Evolutionary conservation across 92 coral and sea anemone genomes (phyloP), one percentile per base, ranked within the genome.

Genomic region (Meandrina meandrites): DNA sequence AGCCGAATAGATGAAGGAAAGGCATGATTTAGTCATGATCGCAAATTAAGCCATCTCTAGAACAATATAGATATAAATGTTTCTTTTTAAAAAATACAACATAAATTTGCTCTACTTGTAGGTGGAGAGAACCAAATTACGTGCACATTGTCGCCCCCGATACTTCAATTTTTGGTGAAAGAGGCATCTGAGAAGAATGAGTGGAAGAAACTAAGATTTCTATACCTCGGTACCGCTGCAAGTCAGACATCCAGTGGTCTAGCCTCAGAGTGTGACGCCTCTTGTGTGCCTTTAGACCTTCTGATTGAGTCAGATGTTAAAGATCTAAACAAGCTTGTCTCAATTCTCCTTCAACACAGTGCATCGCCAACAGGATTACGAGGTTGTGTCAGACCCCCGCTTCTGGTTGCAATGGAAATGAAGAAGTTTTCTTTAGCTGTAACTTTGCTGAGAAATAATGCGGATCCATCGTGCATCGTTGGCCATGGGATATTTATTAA

Each of bases 221-320:
- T 95, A 14, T 92, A 87, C 76, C 92, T 95, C 42, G 99, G 99
- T 48, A 91, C 95, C 2, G 78, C 81, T n/a, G 77, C 73, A 50
- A 81, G 32, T 60, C 48, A 80, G 79, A 87, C 89, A 56, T 80
- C 88, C 30, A 94, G 94, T 16, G 96, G 98, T 15, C 40, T 93
- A 15, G 98, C 98, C 67, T 81, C 88, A 35, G 92, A 80, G n/a
- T 91, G 93, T 88, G 96, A 86, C 62, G 96, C 93, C 5, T 71
- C 92, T 15, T 68, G 54, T 76, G 89, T 94, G 28, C 97, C 97
- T 24, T 71, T 94, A 56, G 93, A 92, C 48, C 79, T 90, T 70
- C 73, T 94, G 37, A 73, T 94, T 47, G 73, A 78, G 80, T 88
- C 93, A 1, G 66, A 89, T 30, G 80, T 94, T 27, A 42, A 45